These are phyloP conservation scores for Caenorhabditis sp. DNA, from an alignment of 2,888 invertebrate species.

Conservation along the genomic window DNA sequence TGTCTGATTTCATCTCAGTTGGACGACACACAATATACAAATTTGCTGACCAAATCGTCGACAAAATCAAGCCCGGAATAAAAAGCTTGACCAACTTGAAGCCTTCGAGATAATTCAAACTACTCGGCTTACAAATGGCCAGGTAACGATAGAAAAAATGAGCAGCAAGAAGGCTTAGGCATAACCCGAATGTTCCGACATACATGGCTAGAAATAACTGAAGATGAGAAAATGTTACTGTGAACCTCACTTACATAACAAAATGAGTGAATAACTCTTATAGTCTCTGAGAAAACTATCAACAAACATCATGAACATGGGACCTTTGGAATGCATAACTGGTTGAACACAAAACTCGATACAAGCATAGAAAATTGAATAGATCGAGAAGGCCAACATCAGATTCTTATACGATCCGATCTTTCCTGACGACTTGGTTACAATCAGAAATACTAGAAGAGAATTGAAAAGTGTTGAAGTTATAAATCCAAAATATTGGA, in stretches of 20 bases:
- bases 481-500: no score
- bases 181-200: background rate
- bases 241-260: no score
- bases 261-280: background rate
- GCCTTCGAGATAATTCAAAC: background rate
- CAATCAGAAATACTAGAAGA: no score
- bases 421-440: no score
- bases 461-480: no score
- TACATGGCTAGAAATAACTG: background rate
- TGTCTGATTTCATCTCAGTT: background rate
- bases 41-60: background rate
- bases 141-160: background rate
- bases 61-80: background rate
- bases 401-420: no score
- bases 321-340: no score
- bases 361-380: no score
- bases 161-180: background rate
- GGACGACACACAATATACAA: background rate
- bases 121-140: background rate
- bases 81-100: background rate
- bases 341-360: no score
- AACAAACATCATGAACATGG: no score
- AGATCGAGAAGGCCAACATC: no score
- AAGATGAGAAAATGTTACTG: no score
- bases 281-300: background rate